phyloP scores from a whole-genome alignment of 2,888 invertebrate genomes.

The Cryptocheilus praepositus region DNA sequence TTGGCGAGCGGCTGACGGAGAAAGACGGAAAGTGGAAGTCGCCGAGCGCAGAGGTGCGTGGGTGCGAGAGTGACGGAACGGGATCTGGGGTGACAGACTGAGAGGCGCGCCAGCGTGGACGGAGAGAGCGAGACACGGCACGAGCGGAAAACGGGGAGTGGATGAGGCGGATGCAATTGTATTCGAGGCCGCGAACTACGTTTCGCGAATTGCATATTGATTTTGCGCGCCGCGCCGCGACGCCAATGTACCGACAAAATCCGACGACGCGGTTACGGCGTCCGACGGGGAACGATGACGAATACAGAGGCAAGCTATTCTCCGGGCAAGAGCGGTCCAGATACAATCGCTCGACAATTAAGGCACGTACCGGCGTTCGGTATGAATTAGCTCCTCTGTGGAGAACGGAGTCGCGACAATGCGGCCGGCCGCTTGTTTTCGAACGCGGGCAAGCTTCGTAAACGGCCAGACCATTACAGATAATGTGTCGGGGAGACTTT shows the following conservation, averaged over 20 bases:
- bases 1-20: not conserved
- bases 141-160: conserved; percentile 11
- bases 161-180: conserved; percentile 42
- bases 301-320: conserved; percentile 31
- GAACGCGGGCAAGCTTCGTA: too few relatives aligned
- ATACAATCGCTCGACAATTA: too few relatives aligned
- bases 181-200: conserved; percentile 51
- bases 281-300: conserved; percentile 37
- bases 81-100: not conserved
- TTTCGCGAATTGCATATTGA: conserved; percentile 57
- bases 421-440: too few relatives aligned
- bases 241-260: conserved; percentile 21
- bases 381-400: too few relatives aligned
- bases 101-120: not conserved
- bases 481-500: too few relatives aligned
- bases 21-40: not conserved
- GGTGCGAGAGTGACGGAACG: not conserved
- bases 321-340: not conserved
- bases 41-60: not conserved
- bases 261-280: conserved; percentile 25
- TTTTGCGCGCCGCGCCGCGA: conserved; percentile 36
- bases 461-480: too few relatives aligned
- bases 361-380: too few relatives aligned
- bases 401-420: too few relatives aligned
- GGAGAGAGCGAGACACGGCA: not conserved